Base-by-base conservation (phyloP, 2,888 invertebrate species). In the Apamea crenata region DNA sequence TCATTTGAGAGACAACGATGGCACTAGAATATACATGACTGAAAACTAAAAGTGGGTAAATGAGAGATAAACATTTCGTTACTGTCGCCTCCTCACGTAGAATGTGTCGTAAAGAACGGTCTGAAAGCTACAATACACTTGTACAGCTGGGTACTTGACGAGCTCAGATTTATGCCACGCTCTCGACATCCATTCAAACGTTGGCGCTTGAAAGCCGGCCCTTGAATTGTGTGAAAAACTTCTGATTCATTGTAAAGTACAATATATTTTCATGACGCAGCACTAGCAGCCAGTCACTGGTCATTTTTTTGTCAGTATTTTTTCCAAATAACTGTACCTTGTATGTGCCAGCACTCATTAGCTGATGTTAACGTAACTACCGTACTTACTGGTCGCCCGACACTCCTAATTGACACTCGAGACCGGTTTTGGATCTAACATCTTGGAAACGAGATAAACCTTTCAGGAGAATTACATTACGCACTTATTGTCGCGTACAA, bases 31-130 rank as follows among this genome's bases (percentile, higher is more conserved):
- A 69, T 71, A 84, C 44, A 66, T 67, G 66, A 36, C 36, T 1
- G 7, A 84, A 81, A 89, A 88, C 88, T 88, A 90, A 89, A 88
- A 89, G 89, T 85, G 7, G 40, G 40, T 44, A 91, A 92, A 90
- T 90, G 88, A 89, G 87, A 88, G 77, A 83, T 88, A 86, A 88
- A 88, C 78, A 84, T 85, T 87, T 87, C 76, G 81, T 74, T 83
- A 79, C 83, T 66, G 76, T 79, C 84, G 86, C 81, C 83, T 80
- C 12, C 59, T 61, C 61, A 59, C 84, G 80, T 89, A 88, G 89
- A 90, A 78, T n/a, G 74, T 78, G 73, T 78, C 76, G 71, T 87
- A 83, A 82, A 85, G 76, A 47, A 80, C 78, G 75, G 78, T 72
- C 80, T 88, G 76, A 80, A 77, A 84, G 78, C 77, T 87, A 74